Evolutionary conservation across 1,140 invertebrate species (phyloP), one percentile per base, ranked within the genome.

Genomic region (Panagrolaimus sp.): DNA sequence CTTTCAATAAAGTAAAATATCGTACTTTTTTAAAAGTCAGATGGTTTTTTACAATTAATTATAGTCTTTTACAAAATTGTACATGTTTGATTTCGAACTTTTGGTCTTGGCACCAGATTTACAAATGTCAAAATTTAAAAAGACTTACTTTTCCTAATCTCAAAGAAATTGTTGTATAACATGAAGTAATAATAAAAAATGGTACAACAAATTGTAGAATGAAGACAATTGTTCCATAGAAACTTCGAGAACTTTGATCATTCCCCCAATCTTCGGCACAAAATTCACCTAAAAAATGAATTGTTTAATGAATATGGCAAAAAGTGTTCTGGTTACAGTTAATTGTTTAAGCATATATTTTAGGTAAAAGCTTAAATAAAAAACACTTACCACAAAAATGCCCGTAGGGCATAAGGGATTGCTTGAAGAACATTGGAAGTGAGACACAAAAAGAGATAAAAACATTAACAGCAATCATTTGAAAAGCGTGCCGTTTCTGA

Each of bases 161-260:
- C 26, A 83, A 32, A 7, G 78, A 83, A 58, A 82, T 82, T 43
- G 74, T 74, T 14, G 74, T 67, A 64, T 82, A 82, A 48, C 79
- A 82, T 32, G 75, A 70, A 26, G 73, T 71, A 47, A 82, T 82
- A 45, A 81, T 76, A 12, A 76, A 67, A 15, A 82, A 70, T 10
- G 80, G 80, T 38, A 82, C 65, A n/a, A 83, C 72, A 45, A 79
- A 79, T 64, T 77, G 75, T 0, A 67, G 24, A 24, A 77, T 44
- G 43, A 77, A 77, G 3, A 77, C 77, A 32, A 77, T 44, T 47
- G 72, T 81, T 65, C 74, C 80, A 73, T 74, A 82, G 43, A 47
- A 65, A 14, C 45, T 66, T 48, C 76, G 28, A 4, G 43, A 63
- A 32, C 32, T 21, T 6, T 24, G 21, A 47, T 77, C 65, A 14